Base-by-base conservation (phyloP, 2,888 invertebrate species). In the Amblyteles armatorius region DNA sequence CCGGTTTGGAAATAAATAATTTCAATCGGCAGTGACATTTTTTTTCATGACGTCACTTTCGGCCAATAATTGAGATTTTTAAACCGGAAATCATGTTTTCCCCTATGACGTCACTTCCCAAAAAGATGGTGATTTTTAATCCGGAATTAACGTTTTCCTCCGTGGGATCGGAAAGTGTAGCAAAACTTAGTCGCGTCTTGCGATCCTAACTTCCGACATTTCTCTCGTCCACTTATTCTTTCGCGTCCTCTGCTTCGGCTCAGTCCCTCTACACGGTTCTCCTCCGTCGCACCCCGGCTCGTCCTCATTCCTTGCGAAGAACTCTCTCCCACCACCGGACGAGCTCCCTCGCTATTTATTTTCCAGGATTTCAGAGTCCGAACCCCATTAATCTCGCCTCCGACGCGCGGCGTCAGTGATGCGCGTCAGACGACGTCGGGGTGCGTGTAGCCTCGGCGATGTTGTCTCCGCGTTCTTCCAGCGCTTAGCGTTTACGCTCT, bases 351-450 rank as follows among this genome's bases (percentile, higher is more conserved):
- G 92, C 93, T 93, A 93, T 94, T 93, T 93, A 93, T 93, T 94
- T 93, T 93, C 93, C 92, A 91, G 93, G 93, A 93, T 93, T 93
- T 93, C 93, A 92, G 92, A 93, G 93, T 93, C 92, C 93, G 92
- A 92, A 90, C 91, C 92, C 63, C 92, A 94, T 94, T 94, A 93
- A 93, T 94, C 94, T 93, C 90, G 87, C 89, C 89, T 90, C 89
- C 79, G 73, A 13, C 36, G 44, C 90, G 90, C 90, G 91, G 91
- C 93, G 91, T 93, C 93, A 91, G 92, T 92, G 92, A 92, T 93
- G 93, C 93, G 93, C 92, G 92, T 93, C 93, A 92, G 91, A 90
- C 93, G 93, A 92, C 93, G 93, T 92, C 92, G 92, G 91, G 90
- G 89, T 91, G 89, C 90, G 91, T 90, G 29, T 33, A 88, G 90